phyloP scores from a whole-genome alignment of 2,113 vertebrate species.

The human (Homo sapiens) region GRCh38 chr22:33765501-33766000 shows the following conservation, averaged over 20 bases:
- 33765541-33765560: too few species aligned
- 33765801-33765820: neutral
- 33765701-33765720: neutral
- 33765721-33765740: neutral
- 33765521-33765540: too few species aligned
- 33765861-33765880: conserved; percentile 28
- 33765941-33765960: conserved; percentile 38
- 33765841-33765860: neutral
- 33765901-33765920: conserved; percentile 28
- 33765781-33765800: neutral
- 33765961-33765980: conserved; percentile 68
- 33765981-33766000: conserved; percentile 50
- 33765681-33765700: neutral
- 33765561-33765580: too few species aligned
- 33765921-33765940: conserved; percentile 57
- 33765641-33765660: too few species aligned
- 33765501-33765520: too few species aligned
- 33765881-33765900: neutral
- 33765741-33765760: neutral
- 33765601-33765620: too few species aligned
- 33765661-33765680: too few species aligned
- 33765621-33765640: too few species aligned
- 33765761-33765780: neutral
- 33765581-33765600: too few species aligned
- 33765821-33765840: neutral